Percentiles rank a stretch among this genome's conserved stretches.
Conservation (phyloP, 2,113 vertebrate species). For the Saccopteryx leptura region DNA sequence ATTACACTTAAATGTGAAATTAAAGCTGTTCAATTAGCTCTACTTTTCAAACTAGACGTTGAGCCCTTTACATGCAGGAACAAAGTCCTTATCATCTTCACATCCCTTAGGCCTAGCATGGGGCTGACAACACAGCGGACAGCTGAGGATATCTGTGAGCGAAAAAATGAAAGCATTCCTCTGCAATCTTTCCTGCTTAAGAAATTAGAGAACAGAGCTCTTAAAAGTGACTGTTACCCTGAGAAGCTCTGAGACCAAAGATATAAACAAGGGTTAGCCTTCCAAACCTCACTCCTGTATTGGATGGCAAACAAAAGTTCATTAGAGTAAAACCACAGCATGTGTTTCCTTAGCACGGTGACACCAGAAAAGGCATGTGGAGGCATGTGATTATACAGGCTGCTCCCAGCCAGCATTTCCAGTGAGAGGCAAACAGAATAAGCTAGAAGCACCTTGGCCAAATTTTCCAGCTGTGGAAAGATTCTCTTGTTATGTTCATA, state of each 20-base stretch:
- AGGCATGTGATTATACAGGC: background rate
- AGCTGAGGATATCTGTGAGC: constrained; percentile 11
- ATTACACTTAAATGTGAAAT: constrained; percentile 40
- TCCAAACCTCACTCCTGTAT: background rate
- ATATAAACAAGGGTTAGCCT: constrained; percentile 18
- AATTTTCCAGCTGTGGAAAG: constrained; percentile 33
- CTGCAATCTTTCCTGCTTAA: constrained; percentile 24
- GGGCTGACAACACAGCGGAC: background rate
- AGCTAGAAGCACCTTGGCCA: constrained; percentile 42
- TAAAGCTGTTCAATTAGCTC: constrained; percentile 25
- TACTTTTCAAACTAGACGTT: constrained; percentile 48
- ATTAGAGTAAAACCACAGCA: background rate
- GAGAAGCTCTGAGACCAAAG: constrained; percentile 27
- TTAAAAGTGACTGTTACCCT: background rate
- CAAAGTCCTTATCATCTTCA: background rate
- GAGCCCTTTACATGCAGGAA: constrained; percentile 12
- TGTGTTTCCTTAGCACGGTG: background rate
- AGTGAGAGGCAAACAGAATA: constrained; percentile 67
- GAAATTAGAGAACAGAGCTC: background rate
- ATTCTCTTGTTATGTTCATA: constrained; percentile 59
- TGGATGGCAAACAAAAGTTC: background rate
- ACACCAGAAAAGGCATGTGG: constrained; percentile 10
- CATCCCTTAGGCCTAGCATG: background rate
- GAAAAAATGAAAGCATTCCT: constrained; percentile 36
- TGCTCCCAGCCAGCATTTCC: background rate